Base-by-base conservation (phyloP, 1,140 invertebrate genomes). In the Drosophila tani region DNA sequence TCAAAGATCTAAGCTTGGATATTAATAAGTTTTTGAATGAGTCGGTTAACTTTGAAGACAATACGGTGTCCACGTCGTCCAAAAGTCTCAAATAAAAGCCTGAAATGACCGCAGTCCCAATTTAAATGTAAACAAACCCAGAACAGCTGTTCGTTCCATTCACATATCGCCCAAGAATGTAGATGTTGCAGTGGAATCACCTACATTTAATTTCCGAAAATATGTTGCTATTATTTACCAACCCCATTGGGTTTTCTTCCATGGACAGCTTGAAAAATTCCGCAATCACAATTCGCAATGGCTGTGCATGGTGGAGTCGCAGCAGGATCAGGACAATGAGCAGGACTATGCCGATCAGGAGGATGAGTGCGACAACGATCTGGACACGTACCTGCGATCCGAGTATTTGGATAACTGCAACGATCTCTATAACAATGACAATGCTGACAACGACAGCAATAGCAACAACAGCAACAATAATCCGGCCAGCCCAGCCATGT, bases 271-370 rank as follows among this genome's bases (percentile, higher is more conserved):
- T 73, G 98, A 99, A 93, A 97, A 98, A 82, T 99, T 99, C 93
- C 95, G 97, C 21, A 98, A 97, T 92, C 98, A 99, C 93, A 99
- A 99, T 93, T 96, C 97, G 1, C 98, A 99, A 91, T 99, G 99
- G 99, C 93, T 99, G 51, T 98, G 98, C 83, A 99, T 99, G 96
- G 97, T 99, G 29, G 97, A 97, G 91, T 94, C 94, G 24, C 92
- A 93, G 27, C 92, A 93, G 62, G 94, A 94, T 64, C 92, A 94
- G 47, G 91, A 92, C 27, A 94, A 94, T 0, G 93, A 94, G 68
- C 93, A 94, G 76, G 93, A 94, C 74, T 93, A 92, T 43, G 82
- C 86, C 38, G 93, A 94, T 57, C 80, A 94, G 46, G 93, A 94
- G 46, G 95, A 95, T 74, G 95, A 95, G 17, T 74, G 70, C 29